A percentile compares a stretch with the other conserved stretches of the same genome.
Evolutionary conservation across 2,888 invertebrate genomes (phyloP).

Genomic region (Buathra laborator): DNA sequence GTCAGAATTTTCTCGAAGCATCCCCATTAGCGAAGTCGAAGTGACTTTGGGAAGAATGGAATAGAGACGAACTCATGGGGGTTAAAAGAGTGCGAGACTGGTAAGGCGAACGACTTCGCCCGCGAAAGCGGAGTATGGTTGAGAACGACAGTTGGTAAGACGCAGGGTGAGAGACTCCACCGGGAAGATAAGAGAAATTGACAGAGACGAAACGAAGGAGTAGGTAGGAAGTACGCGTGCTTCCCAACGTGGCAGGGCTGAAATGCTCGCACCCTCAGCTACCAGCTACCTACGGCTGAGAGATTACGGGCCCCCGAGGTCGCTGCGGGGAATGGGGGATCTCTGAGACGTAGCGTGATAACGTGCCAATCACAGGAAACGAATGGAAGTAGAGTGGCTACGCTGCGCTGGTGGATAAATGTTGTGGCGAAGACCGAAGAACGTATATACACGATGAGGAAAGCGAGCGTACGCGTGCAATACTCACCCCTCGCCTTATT

Average conservation of each 20-base stretch:
- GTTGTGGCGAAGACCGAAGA: slow-evolving; percentile 58
- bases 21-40: slow-evolving; percentile 26
- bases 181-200: slow-evolving; percentile 70
- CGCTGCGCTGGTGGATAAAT: slow-evolving; percentile 56
- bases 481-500: slow-evolving; percentile 66
- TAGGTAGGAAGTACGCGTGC: slow-evolving; percentile 54
- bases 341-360: slow-evolving; percentile 67
- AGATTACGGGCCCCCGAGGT: slow-evolving; percentile 61
- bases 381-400: slow-evolving; percentile 60
- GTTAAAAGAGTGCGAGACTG: slow-evolving; percentile 52
- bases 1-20: slow-evolving; percentile 26
- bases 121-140: slow-evolving; percentile 31
- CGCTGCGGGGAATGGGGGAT: slow-evolving; percentile 44
- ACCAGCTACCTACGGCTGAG: slow-evolving; percentile 51
- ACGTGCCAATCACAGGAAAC: slow-evolving; percentile 71
- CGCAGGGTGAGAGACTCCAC: slow-evolving; percentile 42
- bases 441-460: slow-evolving; percentile 31
- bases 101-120: slow-evolving; percentile 42
- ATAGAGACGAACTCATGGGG: slow-evolving; percentile 26
- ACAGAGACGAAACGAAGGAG: slow-evolving; percentile 70
- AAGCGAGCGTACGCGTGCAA: slow-evolving; percentile 40
- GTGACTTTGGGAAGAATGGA: slow-evolving; percentile 37
- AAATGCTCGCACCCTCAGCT: slow-evolving; percentile 47
- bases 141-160: slow-evolving; percentile 27
- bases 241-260: slow-evolving; percentile 41